These are phyloP conservation scores for Ptilonorhynchus violaceus DNA, from an alignment of 2,113 vertebrate species.

Conservation along the genomic window DNA sequence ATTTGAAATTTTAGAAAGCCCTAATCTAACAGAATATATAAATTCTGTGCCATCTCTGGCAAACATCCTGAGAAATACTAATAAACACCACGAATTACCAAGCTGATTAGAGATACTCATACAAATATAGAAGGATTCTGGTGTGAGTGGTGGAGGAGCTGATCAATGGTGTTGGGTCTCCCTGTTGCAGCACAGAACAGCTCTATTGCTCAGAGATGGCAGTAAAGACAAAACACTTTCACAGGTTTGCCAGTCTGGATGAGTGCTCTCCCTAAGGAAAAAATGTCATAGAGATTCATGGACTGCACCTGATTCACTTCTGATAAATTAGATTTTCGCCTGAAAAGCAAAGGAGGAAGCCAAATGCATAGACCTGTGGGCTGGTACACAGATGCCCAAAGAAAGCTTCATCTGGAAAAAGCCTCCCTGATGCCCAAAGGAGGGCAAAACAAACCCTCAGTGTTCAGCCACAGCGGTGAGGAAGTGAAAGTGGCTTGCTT, in stretches of 20 bases:
- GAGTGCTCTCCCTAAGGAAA: neutral
- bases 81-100: neutral
- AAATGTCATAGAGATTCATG: neutral
- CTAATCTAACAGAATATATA: neutral
- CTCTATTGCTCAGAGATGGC: neutral
- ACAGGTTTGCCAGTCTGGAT: neutral
- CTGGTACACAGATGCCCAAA: neutral
- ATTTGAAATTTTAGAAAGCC: neutral
- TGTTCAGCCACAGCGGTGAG: fast-evolving
- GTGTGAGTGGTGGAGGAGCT: neutral
- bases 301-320: neutral
- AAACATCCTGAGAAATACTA: neutral
- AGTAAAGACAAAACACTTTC: neutral
- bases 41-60: neutral
- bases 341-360: neutral
- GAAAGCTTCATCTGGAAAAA: neutral
- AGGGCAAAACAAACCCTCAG: neutral
- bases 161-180: fast-evolving
- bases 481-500: fast-evolving
- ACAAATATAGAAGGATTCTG: neutral
- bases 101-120: neutral
- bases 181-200: neutral
- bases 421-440: neutral
- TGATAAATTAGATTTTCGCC: neutral
- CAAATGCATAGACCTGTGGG: neutral